These are phyloP conservation scores for Seladonia tumulorum DNA, from an alignment of 2,888 invertebrate genomes.

Conservation along the genomic window DNA sequence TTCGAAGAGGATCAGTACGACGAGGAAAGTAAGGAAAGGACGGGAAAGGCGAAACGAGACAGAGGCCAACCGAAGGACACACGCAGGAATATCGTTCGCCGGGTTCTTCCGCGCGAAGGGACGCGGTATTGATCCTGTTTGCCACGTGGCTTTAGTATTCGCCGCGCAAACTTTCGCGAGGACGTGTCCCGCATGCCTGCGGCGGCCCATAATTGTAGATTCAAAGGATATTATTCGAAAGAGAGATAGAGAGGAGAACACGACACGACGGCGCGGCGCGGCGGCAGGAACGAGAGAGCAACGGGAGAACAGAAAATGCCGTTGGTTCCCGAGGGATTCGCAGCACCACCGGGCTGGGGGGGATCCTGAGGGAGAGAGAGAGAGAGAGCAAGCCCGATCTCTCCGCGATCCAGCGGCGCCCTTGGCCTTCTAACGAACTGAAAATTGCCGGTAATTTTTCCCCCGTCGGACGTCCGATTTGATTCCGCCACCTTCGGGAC, in stretches of 20 bases:
- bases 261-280: neutral
- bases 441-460: conserved; percentile 80
- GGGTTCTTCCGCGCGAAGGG: conserved; percentile 53
- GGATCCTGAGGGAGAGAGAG: neutral
- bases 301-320: conserved; percentile 21
- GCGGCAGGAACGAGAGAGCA: conserved; percentile 19
- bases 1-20: conserved; percentile 25
- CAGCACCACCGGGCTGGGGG: neutral
- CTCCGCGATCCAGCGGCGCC: conserved; percentile 15
- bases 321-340: conserved; percentile 68
- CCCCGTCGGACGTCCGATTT: conserved; percentile 58
- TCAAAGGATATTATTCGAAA: conserved; percentile 84
- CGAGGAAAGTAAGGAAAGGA: conserved; percentile 40
- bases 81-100: conserved; percentile 59
- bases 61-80: conserved; percentile 68
- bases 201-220: conserved; percentile 83
- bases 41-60: conserved; percentile 61
- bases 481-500: conserved; percentile 33
- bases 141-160: conserved; percentile 82
- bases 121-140: conserved; percentile 83
- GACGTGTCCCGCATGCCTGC: conserved; percentile 81
- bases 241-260: conserved; percentile 54
- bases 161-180: conserved; percentile 81
- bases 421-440: conserved; percentile 80
- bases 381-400: neutral